These are phyloP conservation scores for Gastracanthus pulcherrimus DNA, from an alignment of 2,888 invertebrate genomes.

Conservation along the genomic window DNA sequence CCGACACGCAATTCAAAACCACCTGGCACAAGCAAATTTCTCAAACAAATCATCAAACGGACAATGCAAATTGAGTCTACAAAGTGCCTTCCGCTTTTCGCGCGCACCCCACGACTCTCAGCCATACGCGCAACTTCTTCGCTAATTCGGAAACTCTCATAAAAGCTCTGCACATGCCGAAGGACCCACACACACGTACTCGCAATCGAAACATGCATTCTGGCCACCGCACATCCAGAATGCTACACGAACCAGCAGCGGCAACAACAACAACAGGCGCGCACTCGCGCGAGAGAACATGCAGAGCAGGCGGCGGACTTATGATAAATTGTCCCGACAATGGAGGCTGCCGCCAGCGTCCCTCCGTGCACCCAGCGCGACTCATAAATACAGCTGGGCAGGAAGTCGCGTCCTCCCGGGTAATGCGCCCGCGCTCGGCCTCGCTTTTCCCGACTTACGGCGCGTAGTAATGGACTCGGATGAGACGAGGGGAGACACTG, in stretches of 20 bases:
- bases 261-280: neutral
- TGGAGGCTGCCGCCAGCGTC: neutral
- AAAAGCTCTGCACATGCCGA: neutral
- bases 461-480: too few relatives aligned
- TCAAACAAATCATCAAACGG: too few relatives aligned
- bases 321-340: constrained; percentile 38
- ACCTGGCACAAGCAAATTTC: too few relatives aligned
- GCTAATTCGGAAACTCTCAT: neutral
- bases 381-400: constrained; percentile 12
- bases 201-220: too few relatives aligned
- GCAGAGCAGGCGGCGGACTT: neutral
- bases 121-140: neutral
- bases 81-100: neutral
- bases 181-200: too few relatives aligned
- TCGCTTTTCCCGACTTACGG: neutral
- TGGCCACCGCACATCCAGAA: too few relatives aligned
- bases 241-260: too few relatives aligned
- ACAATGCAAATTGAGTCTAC: neutral
- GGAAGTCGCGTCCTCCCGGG: neutral
- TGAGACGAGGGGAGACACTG: too few relatives aligned
- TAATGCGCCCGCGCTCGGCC: neutral
- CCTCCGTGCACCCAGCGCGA: neutral
- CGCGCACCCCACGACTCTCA: neutral
- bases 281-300: neutral
- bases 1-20: too few relatives aligned